phyloP scores from a whole-genome alignment of 2,797 vertebrate genomes.

The Cuniculus paca region DNA sequence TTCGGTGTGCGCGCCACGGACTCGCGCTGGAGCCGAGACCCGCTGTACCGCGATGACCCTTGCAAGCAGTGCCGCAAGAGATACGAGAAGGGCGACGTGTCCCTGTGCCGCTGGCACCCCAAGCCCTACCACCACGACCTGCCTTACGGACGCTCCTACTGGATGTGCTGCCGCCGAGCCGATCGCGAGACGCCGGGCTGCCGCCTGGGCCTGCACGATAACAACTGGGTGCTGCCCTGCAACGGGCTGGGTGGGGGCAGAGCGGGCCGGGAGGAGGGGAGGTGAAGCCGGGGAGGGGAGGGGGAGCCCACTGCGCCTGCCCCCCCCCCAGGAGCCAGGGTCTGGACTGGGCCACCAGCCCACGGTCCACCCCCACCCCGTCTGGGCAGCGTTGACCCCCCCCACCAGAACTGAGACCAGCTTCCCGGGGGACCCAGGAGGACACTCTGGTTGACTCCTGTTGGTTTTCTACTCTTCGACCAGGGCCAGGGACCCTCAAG shows the following conservation, averaged over 20 bases:
- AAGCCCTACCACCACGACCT: conserved; percentile 99
- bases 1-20: conserved; percentile 95
- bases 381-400: not conserved
- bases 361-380: no score
- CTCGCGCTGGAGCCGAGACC: conserved; percentile 96
- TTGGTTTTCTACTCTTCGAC: conserved; percentile 69
- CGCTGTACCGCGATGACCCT: conserved; percentile 96
- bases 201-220: conserved; percentile 96
- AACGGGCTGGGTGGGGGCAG: conserved; percentile 89
- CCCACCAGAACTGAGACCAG: conserved; percentile 30
- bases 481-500: conserved; percentile 64
- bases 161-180: conserved; percentile 97
- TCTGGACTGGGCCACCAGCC: conserved; percentile 47
- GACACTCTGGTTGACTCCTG: conserved; percentile 9
- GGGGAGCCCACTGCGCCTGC: not conserved
- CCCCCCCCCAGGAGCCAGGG: conserved; percentile 36
- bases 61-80: conserved; percentile 98
- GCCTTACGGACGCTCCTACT: conserved; percentile 98
- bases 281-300: conserved; percentile 81
- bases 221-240: conserved; percentile 96
- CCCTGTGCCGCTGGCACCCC: conserved; percentile 98
- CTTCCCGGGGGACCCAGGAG: not conserved
- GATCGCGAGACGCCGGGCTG: conserved; percentile 97
- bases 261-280: conserved; percentile 88
- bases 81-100: conserved; percentile 96